Evolutionary conservation across 2,113 vertebrate species (phyloP).

Genomic region (Bucco capensis): DNA sequence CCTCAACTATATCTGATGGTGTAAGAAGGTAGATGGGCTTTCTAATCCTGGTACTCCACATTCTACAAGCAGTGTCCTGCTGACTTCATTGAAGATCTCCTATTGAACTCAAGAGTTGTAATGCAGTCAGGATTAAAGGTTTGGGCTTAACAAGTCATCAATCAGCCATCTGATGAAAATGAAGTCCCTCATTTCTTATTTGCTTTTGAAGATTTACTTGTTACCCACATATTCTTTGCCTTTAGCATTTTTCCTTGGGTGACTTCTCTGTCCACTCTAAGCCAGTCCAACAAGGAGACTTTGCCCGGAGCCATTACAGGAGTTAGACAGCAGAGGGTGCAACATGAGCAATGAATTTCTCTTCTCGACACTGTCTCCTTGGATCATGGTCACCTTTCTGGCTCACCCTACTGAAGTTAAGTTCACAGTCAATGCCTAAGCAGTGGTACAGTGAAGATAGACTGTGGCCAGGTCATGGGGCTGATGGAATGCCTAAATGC

Average conservation of each 20-base stretch:
- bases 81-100: not conserved
- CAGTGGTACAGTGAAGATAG: not conserved
- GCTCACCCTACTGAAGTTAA: not conserved
- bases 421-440: not conserved
- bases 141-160: not conserved
- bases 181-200: not conserved
- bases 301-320: not conserved
- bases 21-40: not conserved
- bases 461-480: not conserved
- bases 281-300: not conserved
- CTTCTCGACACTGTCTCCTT: not conserved
- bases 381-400: not conserved
- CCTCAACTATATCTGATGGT: not conserved
- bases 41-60: not conserved
- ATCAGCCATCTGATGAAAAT: not conserved
- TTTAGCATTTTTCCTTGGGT: not conserved
- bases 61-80: not conserved
- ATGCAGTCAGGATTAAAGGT: not conserved
- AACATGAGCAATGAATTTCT: conserved; percentile 50
- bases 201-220: not conserved
- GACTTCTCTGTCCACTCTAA: not conserved
- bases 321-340: conserved; percentile 71
- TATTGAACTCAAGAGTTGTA: not conserved
- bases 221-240: not conserved
- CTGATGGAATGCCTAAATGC: not conserved